Evolutionary conservation across 1,140 invertebrate species (phyloP).

Genomic region (Bombyx mandarina): DNA sequence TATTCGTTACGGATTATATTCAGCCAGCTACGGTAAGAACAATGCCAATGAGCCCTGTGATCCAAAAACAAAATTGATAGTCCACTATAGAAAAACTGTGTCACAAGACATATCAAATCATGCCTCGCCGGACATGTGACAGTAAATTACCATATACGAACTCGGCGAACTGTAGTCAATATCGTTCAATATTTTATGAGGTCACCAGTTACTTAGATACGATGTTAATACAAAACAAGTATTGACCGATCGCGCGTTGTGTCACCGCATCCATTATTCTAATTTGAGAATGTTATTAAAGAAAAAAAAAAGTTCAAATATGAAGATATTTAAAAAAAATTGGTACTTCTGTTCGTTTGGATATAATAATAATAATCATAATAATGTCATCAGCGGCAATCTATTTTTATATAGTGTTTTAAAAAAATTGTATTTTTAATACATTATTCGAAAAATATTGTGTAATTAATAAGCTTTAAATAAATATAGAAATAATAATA

Average conservation of each 20-base stretch:
- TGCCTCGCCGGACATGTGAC: background rate
- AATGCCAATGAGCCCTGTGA: background rate
- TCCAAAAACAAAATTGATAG: background rate
- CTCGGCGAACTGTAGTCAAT: slow-evolving; percentile 20
- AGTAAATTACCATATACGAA: slow-evolving; percentile 15
- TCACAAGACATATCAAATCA: slow-evolving; percentile 1
- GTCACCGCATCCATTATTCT: background rate
- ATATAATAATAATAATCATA: too few relatives aligned
- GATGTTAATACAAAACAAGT: slow-evolving; percentile 20
- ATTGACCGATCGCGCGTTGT: slow-evolving; percentile 22
- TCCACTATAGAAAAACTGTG: background rate
- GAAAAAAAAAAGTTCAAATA: too few relatives aligned
- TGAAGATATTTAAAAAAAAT: too few relatives aligned
- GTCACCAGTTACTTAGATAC: slow-evolving; percentile 43
- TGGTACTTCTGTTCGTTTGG: too few relatives aligned
- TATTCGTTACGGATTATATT: too few relatives aligned
- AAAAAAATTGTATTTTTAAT: too few relatives aligned
- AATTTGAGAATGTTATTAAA: background rate
- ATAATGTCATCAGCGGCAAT: too few relatives aligned
- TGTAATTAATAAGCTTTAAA: too few relatives aligned
- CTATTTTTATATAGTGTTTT: too few relatives aligned
- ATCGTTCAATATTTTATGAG: slow-evolving; percentile 40
- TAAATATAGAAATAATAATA: too few relatives aligned
- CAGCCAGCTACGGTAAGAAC: too few relatives aligned
- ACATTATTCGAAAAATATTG: too few relatives aligned